phyloP scores from a whole-genome alignment of 2,797 vertebrate genomes.

The Percopsis omiscomaycus region DNA sequence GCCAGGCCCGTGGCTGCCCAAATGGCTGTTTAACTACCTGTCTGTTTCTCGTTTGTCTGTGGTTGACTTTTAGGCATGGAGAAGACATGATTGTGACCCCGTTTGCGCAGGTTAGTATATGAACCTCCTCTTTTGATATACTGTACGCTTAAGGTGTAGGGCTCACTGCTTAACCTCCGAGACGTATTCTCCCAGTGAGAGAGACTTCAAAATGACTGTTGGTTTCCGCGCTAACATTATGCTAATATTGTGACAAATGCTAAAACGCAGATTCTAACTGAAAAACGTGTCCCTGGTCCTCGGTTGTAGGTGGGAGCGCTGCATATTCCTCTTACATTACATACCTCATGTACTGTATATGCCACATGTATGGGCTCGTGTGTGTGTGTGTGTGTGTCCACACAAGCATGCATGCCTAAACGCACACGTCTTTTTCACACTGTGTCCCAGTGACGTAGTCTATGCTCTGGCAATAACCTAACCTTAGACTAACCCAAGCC shows the following conservation, averaged over 20 bases:
- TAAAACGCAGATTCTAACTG: no score
- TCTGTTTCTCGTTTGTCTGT: slow-evolving; percentile 41
- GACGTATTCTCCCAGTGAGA: no score
- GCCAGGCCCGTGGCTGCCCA: not conserved
- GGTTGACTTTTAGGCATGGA: slow-evolving; percentile 80
- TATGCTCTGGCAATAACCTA: slow-evolving; percentile 17
- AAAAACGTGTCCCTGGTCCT: no score
- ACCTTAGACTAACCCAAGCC: not conserved
- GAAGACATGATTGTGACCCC: slow-evolving; percentile 98
- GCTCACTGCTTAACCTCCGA: no score
- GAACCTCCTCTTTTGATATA: not conserved
- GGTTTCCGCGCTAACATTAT: no score
- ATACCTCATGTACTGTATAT: no score
- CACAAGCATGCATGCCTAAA: not conserved
- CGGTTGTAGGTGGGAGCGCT: no score
- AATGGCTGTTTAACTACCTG: slow-evolving; percentile 20
- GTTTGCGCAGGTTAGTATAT: slow-evolving; percentile 88
- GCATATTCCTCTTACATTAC: no score
- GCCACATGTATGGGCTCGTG: slow-evolving; percentile 30
- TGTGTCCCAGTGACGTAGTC: slow-evolving; percentile 16
- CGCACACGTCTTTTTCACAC: not conserved
- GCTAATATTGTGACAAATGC: no score
- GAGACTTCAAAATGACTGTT: no score
- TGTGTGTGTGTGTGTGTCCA: slow-evolving; percentile 8
- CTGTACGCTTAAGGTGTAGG: not conserved